Evolutionary conservation across 2,797 vertebrate species (phyloP).

Genomic region (Pteropus rufus): DNA sequence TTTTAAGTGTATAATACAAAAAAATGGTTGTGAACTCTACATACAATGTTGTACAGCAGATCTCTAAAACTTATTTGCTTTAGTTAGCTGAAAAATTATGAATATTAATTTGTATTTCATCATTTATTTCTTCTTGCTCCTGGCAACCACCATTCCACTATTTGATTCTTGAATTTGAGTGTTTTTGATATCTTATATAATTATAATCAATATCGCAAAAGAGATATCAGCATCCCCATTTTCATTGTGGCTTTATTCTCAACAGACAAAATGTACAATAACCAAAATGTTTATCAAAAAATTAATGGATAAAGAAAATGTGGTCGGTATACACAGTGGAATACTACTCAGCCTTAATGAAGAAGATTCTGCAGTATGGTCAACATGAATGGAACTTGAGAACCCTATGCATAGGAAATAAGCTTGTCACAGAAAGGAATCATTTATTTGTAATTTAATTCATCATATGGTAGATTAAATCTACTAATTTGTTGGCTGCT

Average conservation of each 20-base stretch:
- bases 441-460: background rate
- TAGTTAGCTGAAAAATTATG: background rate
- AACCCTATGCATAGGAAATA: background rate
- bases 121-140: background rate
- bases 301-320: background rate
- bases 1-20: background rate
- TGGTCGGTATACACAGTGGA: background rate
- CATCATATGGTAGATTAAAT: background rate
- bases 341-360: background rate
- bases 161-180: background rate
- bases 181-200: background rate
- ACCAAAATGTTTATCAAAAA: background rate
- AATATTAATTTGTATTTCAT: background rate
- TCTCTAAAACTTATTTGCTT: background rate
- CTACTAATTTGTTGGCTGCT: background rate
- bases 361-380: background rate
- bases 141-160: background rate
- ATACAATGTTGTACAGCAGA: background rate
- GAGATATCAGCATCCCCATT: background rate
- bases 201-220: background rate
- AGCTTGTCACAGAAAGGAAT: background rate
- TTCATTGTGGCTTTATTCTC: background rate
- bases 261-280: background rate
- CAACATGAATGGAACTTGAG: background rate
- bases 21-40: background rate